Base-by-base conservation (phyloP, 2,797 vertebrate genomes). In the Pipistrellus nathusii region DNA sequence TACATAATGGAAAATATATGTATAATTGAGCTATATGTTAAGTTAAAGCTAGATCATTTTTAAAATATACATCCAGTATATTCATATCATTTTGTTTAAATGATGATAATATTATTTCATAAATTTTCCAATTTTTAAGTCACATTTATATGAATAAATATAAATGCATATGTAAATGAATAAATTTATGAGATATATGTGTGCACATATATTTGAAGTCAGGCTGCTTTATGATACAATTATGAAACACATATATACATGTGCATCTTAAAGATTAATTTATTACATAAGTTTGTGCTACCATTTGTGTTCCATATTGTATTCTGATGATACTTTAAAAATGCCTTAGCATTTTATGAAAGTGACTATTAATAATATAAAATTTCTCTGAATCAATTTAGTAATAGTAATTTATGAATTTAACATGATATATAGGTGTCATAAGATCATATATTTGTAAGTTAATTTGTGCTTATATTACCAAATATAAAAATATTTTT, bases 391-490 rank as follows among this genome's bases (percentile, higher is more conserved):
- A 32, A 5, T 6, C 12, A 35, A 95, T 25, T 30, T 90, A n/a
- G 27, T 87, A 94, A 77, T 81, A 97, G 77, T 95, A 85, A 71
- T 15, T 75, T 73, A 73, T 83, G 93, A 88, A 97, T 95, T 97
- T 96, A 55, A 71, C 38, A 96, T 95, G 53, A 85, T 83, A 83
- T 95, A 88, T 95, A 92, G 62, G 30, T 97, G 73, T 93, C 91
- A 97, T 95, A 96, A 97, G 2, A 64, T 71, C 23, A 96, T 91
- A 76, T 89, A 93, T 92, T 88, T 97, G 35, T 94, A 97, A 97
- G 92, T 96, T 97, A 96, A 95, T 80, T 89, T 88, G 90, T 97
- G 62, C 77, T 51, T 48, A 64, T 20, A 88, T 41, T 73, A 53
- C 21, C 23, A 96, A 96, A 97, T 57, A 92, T 88, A 93, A 93